These are phyloP conservation scores for Gymnoscopelus braueri DNA, from an alignment of 2,797 vertebrate genomes.

Conservation along the genomic window DNA sequence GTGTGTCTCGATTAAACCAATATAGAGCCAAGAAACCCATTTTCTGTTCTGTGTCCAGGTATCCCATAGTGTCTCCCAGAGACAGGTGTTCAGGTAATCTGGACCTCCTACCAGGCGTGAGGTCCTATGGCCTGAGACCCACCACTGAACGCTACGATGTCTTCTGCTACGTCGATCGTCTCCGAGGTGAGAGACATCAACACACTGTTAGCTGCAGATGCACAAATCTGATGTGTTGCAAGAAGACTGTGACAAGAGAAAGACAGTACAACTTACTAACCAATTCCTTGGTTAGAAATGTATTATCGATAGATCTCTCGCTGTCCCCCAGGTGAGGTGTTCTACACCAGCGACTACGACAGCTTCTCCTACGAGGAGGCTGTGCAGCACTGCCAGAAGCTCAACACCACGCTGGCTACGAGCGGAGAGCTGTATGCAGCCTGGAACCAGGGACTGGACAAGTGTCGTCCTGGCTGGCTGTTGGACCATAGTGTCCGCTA, in stretches of 20 bases:
- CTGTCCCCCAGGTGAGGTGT: constrained; percentile 86
- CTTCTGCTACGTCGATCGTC: constrained; percentile 90
- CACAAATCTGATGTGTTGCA: no score
- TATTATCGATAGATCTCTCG: background rate
- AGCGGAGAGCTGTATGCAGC: constrained; percentile 90
- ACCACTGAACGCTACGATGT: constrained; percentile 88
- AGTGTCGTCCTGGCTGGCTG: constrained; percentile 93
- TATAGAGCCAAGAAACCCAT: background rate
- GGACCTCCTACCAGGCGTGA: constrained; percentile 83
- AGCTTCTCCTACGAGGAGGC: constrained; percentile 92
- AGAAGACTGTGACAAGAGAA: no score
- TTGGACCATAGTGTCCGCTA: constrained; percentile 92
- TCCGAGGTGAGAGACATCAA: constrained; percentile 78
- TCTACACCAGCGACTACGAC: constrained; percentile 86
- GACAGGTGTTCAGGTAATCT: constrained; percentile 89
- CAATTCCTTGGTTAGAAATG: no score
- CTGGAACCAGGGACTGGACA: constrained; percentile 92
- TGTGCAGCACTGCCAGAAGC: constrained; percentile 83
- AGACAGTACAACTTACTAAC: no score
- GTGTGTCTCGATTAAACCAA: no score
- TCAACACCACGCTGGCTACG: constrained; percentile 89
- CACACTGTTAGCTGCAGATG: no score
- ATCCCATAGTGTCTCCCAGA: constrained; percentile 90
- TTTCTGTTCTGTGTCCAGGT: constrained; percentile 73
- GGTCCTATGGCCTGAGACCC: constrained; percentile 87